phyloP scores from a whole-genome alignment of 2,797 vertebrate species.

The Vespertilio murinus region DNA sequence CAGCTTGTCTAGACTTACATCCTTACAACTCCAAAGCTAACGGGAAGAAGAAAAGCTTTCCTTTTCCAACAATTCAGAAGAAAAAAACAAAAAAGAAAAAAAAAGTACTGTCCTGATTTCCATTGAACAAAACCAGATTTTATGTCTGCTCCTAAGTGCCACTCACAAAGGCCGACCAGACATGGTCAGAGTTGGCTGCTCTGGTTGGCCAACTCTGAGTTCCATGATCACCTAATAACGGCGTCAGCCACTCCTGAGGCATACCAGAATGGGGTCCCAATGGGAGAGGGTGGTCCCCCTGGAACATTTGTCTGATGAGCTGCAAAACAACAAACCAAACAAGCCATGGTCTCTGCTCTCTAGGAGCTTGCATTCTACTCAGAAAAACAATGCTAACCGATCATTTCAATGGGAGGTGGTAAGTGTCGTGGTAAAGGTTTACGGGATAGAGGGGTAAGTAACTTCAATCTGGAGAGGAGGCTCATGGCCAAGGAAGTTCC shows the following conservation, averaged over 20 bases:
- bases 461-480: not conserved
- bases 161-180: not conserved
- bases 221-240: not conserved
- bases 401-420: not conserved
- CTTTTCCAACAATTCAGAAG: not conserved
- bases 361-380: not conserved
- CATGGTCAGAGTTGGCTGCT: too few relatives aligned
- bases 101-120: slow-evolving; percentile 7
- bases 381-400: not conserved
- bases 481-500: not conserved
- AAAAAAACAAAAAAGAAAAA: not conserved
- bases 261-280: not conserved
- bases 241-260: not conserved
- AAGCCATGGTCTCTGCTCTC: not conserved
- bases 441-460: not conserved
- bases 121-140: not conserved
- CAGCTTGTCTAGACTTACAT: slow-evolving; percentile 50
- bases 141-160: not conserved
- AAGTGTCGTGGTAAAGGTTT: not conserved
- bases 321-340: not conserved
- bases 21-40: slow-evolving; percentile 22
- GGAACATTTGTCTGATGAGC: not conserved
- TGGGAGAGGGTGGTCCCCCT: not conserved
- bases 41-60: slow-evolving; percentile 27
- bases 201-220: not conserved